Base-by-base conservation (phyloP, 2,113 vertebrate species). In the Hassar affinis region DNA sequence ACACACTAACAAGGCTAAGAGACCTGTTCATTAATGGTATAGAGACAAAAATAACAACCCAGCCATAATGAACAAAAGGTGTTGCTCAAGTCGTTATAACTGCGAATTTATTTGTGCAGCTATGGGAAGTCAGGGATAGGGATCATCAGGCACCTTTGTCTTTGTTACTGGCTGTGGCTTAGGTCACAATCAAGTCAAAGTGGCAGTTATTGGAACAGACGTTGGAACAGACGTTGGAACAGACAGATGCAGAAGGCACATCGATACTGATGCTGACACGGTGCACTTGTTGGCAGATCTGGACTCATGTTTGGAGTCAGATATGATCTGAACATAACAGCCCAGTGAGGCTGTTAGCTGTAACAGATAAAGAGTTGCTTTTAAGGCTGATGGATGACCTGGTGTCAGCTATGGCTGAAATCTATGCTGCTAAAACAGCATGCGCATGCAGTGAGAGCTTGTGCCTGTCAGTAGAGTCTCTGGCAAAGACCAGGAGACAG, bases 21-120 rank as follows among this genome's bases (percentile, higher is more conserved):
- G 56, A 81, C 82, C 81, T 54, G 69, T 27, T 68, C n/a, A 54
- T 17, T 84, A 81, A 84, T 86, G 47, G 71, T 72, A 79, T 49
- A 79, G 66, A 79, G 61, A 35, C 76, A 49, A 82, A 84, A 76
- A 81, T 76, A 83, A 80, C 47, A 17, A 38, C 27, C 56, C 69
- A 77, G 35, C 8, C n/a, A n/a, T 71, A 75, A 80, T 84, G 38
- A 42, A 42, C 45, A 62, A 66, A 72, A 11, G n/a, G n/a, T n/a
- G n/a, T n/a, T n/a, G n/a, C n/a, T n/a, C n/a, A n/a, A n/a, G n/a
- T n/a, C n/a, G n/a, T 84, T 64, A 72, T 38, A 35, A 25, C 10
- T 38, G 22, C 5, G 59, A 30, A 33, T 42, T 51, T 9, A 2
- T 35, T 22, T 38, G n/a, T 18, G 1, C 33, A 56, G 17, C 74